These are phyloP conservation scores for Euplexia lucipara DNA, from an alignment of 2,888 invertebrate genomes.

Conservation along the genomic window DNA sequence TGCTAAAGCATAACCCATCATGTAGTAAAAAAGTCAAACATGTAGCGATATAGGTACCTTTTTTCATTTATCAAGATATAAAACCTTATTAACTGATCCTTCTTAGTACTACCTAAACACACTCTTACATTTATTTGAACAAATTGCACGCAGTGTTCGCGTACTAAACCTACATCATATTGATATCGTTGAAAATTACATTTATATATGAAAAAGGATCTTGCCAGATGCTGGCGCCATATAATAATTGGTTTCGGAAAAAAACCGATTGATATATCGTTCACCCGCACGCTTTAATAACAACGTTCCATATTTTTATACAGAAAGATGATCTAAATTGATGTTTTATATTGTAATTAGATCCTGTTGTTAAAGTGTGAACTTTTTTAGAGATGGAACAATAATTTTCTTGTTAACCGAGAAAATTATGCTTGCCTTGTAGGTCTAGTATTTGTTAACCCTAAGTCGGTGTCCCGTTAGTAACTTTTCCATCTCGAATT, in stretches of 20 bases:
- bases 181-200: slow-evolving; percentile 34
- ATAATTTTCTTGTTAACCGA: background rate
- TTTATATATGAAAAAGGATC: slow-evolving; percentile 31
- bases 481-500: no score
- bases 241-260: slow-evolving; percentile 59
- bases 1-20: slow-evolving; percentile 1
- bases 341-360: slow-evolving; percentile 46
- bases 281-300: slow-evolving; percentile 44
- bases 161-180: slow-evolving; percentile 33
- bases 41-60: background rate
- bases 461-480: no score
- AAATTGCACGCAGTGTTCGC: slow-evolving; percentile 32
- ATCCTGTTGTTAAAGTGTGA: slow-evolving; percentile 21
- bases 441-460: no score
- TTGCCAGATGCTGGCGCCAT: slow-evolving; percentile 55
- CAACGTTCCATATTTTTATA: slow-evolving; percentile 21
- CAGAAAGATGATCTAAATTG: slow-evolving; percentile 31
- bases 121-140: slow-evolving; percentile 10
- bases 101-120: background rate
- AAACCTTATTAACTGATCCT: background rate
- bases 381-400: background rate
- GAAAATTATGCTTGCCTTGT: no score
- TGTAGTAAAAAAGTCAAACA: background rate
- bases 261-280: slow-evolving; percentile 59
- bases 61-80: background rate